Evolutionary conservation across 2,113 vertebrate species (phyloP).

Genomic region (Erythrocebus patas): DNA sequence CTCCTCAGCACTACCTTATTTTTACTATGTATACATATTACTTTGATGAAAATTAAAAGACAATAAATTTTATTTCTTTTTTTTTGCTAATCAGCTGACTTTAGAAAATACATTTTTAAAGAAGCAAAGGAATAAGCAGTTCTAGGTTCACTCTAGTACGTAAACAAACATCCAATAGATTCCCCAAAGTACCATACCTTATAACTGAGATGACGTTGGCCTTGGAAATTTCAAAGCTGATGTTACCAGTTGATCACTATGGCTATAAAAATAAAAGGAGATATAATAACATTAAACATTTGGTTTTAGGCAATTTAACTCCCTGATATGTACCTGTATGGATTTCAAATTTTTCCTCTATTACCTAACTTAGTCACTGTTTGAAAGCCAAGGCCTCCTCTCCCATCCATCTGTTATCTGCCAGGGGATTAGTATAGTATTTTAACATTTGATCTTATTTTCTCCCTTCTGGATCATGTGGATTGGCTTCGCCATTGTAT

Average conservation of each 20-base stretch:
- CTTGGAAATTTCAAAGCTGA: background rate
- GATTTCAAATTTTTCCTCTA: background rate
- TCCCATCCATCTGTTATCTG: background rate
- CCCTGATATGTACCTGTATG: background rate
- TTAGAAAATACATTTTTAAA: background rate
- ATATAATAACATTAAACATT: background rate
- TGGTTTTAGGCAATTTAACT: background rate
- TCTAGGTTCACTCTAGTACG: background rate
- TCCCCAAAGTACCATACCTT: background rate
- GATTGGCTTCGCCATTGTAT: background rate
- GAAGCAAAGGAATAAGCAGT: background rate
- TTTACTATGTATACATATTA: background rate
- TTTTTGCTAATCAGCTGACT: no score
- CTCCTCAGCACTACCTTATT: background rate
- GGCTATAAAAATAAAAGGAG: background rate
- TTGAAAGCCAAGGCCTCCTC: background rate
- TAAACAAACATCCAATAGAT: background rate
- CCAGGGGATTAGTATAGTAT: background rate
- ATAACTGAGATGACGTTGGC: background rate
- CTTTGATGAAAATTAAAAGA: slow-evolving; percentile 18
- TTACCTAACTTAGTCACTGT: background rate
- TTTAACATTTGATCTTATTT: slow-evolving; percentile 36
- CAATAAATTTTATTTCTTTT: background rate
- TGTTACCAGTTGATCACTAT: background rate
- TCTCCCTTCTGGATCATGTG: slow-evolving; percentile 5